These are phyloP conservation scores for Thripadectes ignobilis DNA, from an alignment of 2,797 vertebrate species.

Conservation along the genomic window DNA sequence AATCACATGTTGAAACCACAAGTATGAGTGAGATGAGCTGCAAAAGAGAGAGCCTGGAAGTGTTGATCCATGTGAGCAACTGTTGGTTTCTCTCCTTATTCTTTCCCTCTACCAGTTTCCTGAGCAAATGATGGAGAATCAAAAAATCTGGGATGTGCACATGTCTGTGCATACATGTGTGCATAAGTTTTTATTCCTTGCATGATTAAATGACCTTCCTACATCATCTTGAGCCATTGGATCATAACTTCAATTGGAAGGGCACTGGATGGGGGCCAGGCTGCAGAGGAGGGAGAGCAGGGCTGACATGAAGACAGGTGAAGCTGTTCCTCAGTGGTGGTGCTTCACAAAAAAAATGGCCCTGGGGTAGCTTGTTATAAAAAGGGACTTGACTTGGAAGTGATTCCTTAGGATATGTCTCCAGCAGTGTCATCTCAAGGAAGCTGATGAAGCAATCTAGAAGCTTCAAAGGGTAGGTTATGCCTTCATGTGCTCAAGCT, in stretches of 20 bases:
- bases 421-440: background rate
- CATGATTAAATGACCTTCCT: background rate
- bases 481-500: background rate
- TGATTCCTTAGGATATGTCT: background rate
- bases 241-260: background rate
- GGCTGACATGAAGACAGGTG: background rate
- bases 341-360: background rate
- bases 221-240: background rate
- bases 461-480: background rate
- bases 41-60: slow-evolving; percentile 53
- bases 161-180: background rate
- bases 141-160: background rate
- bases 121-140: background rate
- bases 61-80: slow-evolving; percentile 54
- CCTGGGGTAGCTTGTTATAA: background rate
- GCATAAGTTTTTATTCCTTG: background rate
- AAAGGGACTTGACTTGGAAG: background rate
- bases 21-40: slow-evolving; percentile 62
- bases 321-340: background rate
- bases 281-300: background rate
- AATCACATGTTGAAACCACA: slow-evolving; percentile 69
- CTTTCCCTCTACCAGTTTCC: background rate
- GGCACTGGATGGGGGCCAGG: background rate
- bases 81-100: slow-evolving; percentile 38
- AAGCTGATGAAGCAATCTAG: background rate